A percentile compares a stretch with the other conserved stretches of the same genome.
Evolutionary conservation across 2,113 vertebrate genomes (phyloP).

Genomic region (Hepsetus odoe): DNA sequence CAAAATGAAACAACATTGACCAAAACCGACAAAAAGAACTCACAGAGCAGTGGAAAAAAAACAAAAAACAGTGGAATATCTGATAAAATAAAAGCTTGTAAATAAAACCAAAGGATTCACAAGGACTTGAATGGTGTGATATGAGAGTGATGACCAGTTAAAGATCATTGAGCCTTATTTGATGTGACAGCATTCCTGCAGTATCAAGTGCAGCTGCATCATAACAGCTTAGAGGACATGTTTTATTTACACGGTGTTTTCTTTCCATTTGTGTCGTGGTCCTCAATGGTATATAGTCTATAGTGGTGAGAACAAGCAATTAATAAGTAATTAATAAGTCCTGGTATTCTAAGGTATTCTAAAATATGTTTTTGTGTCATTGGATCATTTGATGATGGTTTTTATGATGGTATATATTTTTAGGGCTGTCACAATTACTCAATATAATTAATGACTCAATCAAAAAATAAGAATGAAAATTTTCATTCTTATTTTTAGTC

Average conservation of each 20-base stretch:
- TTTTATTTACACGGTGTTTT: constrained; percentile 63
- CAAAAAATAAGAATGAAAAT: no score
- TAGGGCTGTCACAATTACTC: no score
- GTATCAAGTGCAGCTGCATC: constrained; percentile 53
- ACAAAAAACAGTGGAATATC: no score
- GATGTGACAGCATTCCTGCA: constrained; percentile 70
- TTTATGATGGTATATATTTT: no score
- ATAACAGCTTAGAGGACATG: constrained; percentile 64
- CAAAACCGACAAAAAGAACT: no score
- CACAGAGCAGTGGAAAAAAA: no score
- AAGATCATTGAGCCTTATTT: constrained; percentile 70
- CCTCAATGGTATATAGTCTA: not conserved
- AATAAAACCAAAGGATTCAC: not conserved
- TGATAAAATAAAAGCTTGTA: no score
- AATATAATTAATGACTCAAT: no score
- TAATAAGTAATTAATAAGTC: not conserved
- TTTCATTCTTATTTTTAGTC: no score
- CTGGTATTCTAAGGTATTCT: no score
- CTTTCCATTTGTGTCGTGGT: constrained; percentile 44
- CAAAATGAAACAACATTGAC: no score
- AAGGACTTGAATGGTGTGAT: constrained; percentile 40
- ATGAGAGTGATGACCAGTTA: constrained; percentile 57
- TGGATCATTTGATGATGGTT: not conserved
- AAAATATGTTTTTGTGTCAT: no score
- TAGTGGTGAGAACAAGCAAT: not conserved